Percentiles rank a stretch among this genome's conserved stretches.
phyloP scores from a whole-genome alignment of 2,888 invertebrate species.

The Andrena bicolor region DNA sequence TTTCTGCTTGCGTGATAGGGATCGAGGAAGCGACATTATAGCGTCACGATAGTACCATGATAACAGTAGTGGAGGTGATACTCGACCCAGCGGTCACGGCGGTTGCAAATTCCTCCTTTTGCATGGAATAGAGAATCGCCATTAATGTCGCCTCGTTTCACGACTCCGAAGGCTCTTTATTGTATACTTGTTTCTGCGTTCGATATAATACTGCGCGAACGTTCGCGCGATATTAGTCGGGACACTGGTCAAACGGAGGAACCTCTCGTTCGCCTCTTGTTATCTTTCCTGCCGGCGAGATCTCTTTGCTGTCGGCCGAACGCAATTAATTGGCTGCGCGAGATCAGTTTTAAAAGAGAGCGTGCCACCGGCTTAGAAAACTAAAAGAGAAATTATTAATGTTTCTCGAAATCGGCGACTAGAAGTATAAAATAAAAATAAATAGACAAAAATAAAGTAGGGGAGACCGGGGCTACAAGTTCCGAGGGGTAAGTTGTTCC shows the following conservation, averaged over 20 bases:
- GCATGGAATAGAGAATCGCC: conserved; percentile 44
- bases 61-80: not conserved
- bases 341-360: too few species aligned
- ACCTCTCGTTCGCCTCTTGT: not conserved
- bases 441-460: too few species aligned
- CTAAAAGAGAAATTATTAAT: too few species aligned
- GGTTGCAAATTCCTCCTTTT: conserved; percentile 6
- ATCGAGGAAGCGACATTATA: conserved; percentile 45
- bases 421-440: too few species aligned
- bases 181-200: conserved; percentile 46
- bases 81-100: not conserved
- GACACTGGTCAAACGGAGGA: conserved; percentile 34
- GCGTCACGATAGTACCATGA: conserved; percentile 3
- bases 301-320: not conserved
- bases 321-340: too few species aligned
- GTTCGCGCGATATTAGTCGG: conserved; percentile 39
- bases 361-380: too few species aligned
- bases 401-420: too few species aligned
- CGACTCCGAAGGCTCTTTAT: conserved; percentile 37
- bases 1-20: conserved; percentile 61
- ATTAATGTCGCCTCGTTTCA: conserved; percentile 48
- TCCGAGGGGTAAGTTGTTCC: too few species aligned
- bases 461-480: too few species aligned
- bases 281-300: not conserved
- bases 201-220: conserved; percentile 18